A percentile compares a stretch with the other conserved stretches of the same genome.
Conservation (phyloP, 92 coral and sea anemone genomes). For the Ricordea florida region DNA sequence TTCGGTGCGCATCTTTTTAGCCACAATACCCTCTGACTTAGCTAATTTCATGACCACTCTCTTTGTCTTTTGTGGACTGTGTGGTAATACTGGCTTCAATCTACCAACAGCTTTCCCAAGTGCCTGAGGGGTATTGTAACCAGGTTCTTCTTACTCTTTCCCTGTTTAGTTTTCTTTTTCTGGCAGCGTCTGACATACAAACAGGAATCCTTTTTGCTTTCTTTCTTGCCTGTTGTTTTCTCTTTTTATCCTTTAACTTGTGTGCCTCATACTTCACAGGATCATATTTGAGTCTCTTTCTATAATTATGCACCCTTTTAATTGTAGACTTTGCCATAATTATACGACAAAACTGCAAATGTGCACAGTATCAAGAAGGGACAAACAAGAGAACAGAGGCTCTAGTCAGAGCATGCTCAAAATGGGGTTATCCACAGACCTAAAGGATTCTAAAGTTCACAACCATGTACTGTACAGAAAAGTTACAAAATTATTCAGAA, state of each 20-base stretch:
- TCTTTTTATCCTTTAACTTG: slow-evolving; percentile 24
- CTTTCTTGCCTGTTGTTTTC: slow-evolving; percentile 20
- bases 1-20: slow-evolving; percentile 1
- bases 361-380: neutral
- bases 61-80: slow-evolving; percentile 47
- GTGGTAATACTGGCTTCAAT: slow-evolving; percentile 18
- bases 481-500: neutral
- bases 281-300: slow-evolving; percentile 26
- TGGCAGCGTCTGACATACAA: slow-evolving; percentile 22
- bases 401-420: slow-evolving; percentile 10
- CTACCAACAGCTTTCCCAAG: slow-evolving; percentile 39
- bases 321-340: slow-evolving; percentile 27
- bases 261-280: slow-evolving; percentile 15
- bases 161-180: slow-evolving; percentile 32
- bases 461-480: neutral
- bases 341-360: neutral
- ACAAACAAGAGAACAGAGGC: slow-evolving; percentile 2
- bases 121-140: slow-evolving; percentile 51
- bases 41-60: slow-evolving; percentile 35
- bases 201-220: neutral
- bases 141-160: slow-evolving; percentile 34
- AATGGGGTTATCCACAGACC: neutral
- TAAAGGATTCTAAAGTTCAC: neutral
- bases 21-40: neutral
- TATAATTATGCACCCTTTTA: slow-evolving; percentile 33